Conservation (phyloP, 2,113 vertebrate species). For the Marmota flaviventris region DNA sequence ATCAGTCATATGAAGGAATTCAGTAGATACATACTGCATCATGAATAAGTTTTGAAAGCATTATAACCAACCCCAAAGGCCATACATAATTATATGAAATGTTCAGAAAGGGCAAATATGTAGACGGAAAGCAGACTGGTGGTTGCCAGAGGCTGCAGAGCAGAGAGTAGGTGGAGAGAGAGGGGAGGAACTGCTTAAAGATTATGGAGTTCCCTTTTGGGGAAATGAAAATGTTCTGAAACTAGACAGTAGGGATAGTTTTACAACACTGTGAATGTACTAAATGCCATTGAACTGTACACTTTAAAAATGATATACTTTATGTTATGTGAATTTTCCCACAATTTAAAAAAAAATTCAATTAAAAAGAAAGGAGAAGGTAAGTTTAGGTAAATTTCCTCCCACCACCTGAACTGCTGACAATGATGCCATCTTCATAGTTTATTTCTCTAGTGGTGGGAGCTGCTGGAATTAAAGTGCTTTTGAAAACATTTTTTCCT, state of each 20-base stretch:
- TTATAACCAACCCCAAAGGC: neutral
- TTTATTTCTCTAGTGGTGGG: neutral
- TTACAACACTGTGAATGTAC: neutral
- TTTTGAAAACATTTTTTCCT: neutral
- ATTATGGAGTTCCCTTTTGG: neutral
- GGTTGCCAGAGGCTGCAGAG: neutral
- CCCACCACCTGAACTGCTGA: neutral
- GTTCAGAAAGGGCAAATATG: neutral
- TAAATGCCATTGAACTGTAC: neutral
- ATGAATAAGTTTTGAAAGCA: neutral
- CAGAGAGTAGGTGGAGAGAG: no score
- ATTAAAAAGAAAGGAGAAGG: neutral
- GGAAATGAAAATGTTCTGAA: neutral
- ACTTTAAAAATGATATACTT: neutral
- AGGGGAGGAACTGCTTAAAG: neutral
- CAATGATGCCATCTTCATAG: neutral
- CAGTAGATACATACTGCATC: neutral
- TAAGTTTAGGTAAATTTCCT: neutral
- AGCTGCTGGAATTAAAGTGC: neutral
- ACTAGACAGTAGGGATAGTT: neutral
- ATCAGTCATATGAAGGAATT: neutral
- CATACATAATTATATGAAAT: neutral
- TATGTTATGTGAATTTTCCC: neutral
- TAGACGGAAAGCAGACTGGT: neutral
- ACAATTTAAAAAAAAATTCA: neutral